Conservation (phyloP, 2,113 vertebrate species). For the Ardeotis arabs region DNA sequence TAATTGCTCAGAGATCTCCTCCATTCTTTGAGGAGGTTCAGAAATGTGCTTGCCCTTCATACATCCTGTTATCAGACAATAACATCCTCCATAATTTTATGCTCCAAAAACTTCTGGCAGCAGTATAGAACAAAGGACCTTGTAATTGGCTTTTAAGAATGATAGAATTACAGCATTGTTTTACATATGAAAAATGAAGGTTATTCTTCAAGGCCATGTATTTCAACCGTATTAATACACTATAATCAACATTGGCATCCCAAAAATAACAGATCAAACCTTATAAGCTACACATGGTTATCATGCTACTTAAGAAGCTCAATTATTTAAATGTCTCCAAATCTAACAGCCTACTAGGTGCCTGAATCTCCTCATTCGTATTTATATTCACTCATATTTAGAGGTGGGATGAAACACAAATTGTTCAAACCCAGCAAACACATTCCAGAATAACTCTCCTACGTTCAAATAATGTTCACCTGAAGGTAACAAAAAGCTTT, state of each 20-base stretch:
- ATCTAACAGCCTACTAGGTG: neutral
- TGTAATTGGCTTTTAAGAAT: slow-evolving; percentile 48
- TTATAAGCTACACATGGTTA: neutral
- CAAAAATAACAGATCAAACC: neutral
- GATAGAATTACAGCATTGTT: slow-evolving; percentile 16
- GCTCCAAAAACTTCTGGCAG: slow-evolving; percentile 46
- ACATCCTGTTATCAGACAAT: slow-evolving; percentile 34
- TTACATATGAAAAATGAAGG: neutral
- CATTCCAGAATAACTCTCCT: neutral
- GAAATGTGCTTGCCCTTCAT: slow-evolving; percentile 12
- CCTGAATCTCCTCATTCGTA: neutral
- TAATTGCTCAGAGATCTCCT: slow-evolving; percentile 1
- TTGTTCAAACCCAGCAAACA: neutral
- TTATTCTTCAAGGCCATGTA: neutral
- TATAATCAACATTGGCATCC: neutral
- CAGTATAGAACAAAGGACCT: slow-evolving; percentile 28
- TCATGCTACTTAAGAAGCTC: neutral
- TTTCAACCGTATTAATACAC: neutral
- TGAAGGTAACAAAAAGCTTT: neutral
- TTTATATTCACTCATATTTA: neutral
- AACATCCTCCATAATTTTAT: slow-evolving; percentile 40
- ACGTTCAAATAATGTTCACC: neutral
- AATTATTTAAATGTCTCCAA: neutral
- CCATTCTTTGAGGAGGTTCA: neutral
- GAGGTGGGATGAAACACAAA: neutral